Evolutionary conservation across 1,140 invertebrate species (phyloP).

Genomic region (Steinernema feltiae): DNA sequence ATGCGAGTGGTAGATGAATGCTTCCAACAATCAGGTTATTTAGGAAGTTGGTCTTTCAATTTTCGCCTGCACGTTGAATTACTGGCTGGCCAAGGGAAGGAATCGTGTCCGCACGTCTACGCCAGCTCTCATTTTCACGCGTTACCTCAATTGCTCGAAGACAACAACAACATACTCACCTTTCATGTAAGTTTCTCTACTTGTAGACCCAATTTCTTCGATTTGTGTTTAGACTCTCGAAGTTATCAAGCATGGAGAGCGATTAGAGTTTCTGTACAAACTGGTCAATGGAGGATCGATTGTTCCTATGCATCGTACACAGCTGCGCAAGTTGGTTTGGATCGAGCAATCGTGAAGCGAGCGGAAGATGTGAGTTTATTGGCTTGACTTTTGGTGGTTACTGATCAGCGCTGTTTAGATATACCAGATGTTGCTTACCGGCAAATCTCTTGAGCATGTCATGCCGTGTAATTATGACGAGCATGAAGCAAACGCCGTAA

Average conservation of each 20-base stretch:
- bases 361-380: constrained; percentile 20
- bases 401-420: no score
- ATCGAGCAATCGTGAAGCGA: constrained; percentile 38
- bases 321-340: constrained; percentile 46
- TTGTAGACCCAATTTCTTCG: constrained; percentile 8
- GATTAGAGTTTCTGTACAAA: constrained; percentile 41
- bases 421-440: background rate
- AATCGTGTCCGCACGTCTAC: constrained; percentile 50
- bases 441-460: background rate
- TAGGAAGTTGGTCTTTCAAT: constrained; percentile 54
- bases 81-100: constrained; percentile 45
- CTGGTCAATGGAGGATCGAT: constrained; percentile 44
- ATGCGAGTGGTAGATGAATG: constrained; percentile 16
- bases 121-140: constrained; percentile 51
- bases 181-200: background rate
- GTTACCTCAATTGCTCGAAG: constrained; percentile 35
- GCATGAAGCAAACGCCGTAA: background rate
- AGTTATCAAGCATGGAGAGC: constrained; percentile 34
- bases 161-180: constrained; percentile 2
- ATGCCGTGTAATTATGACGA: background rate
- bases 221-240: constrained; percentile 48
- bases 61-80: constrained; percentile 49
- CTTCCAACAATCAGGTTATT: no score
- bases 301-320: constrained; percentile 47
- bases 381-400: background rate